These are phyloP conservation scores for Cavia aperea DNA, from an alignment of 2,113 vertebrate genomes.

Conservation along the genomic window DNA sequence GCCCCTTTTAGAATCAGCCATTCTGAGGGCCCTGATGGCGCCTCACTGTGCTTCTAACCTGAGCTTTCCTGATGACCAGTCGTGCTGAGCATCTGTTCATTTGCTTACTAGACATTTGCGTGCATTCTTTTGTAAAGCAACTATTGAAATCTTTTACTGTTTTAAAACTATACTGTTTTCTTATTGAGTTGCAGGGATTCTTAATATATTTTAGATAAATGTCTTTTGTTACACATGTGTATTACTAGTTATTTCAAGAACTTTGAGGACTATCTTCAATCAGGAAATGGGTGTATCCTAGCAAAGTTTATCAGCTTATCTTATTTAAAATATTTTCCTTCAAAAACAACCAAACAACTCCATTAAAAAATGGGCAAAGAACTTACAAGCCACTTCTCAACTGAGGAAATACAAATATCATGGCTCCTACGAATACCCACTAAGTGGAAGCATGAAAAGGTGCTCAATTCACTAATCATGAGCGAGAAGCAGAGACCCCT, in stretches of 20 bases:
- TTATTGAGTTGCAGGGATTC: background rate
- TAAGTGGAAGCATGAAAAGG: background rate
- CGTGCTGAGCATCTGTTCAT: background rate
- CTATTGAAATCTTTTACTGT: background rate
- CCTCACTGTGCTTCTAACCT: background rate
- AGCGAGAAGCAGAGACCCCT: background rate
- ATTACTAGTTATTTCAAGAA: conserved; percentile 17
- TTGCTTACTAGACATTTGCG: background rate
- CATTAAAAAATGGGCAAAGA: background rate
- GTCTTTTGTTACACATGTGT: background rate
- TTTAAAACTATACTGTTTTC: background rate
- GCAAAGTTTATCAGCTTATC: background rate
- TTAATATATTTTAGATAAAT: background rate
- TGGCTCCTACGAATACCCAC: no score
- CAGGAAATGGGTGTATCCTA: background rate
- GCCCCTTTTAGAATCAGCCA: background rate
- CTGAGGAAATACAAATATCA: background rate
- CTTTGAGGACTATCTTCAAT: background rate
- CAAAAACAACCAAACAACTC: background rate
- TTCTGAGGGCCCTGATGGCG: background rate
- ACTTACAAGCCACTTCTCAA: background rate
- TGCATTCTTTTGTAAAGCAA: background rate
- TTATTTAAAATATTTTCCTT: background rate
- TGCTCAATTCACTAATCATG: background rate
- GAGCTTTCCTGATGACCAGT: background rate